Evolutionary conservation across 1,140 invertebrate genomes (phyloP).

Genomic region (Atta texana): DNA sequence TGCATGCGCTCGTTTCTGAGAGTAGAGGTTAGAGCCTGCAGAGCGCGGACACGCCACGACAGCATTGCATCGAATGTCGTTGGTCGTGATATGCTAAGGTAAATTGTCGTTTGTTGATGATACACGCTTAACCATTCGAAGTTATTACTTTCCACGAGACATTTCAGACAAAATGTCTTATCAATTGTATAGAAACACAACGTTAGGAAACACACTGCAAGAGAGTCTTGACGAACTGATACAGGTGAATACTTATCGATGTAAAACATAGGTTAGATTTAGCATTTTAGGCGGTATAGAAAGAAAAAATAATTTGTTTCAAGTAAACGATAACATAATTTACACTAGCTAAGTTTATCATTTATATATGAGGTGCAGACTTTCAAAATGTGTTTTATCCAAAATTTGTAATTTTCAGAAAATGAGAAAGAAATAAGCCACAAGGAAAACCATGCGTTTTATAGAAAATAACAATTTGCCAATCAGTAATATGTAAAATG

Average conservation of each 20-base stretch:
- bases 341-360: neutral
- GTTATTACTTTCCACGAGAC: neutral
- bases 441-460: too few relatives aligned
- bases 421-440: too few relatives aligned
- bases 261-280: constrained; percentile 53
- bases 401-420: too few relatives aligned
- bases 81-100: neutral
- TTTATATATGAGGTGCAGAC: neutral
- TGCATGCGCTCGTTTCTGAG: neutral
- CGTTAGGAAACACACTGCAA: constrained; percentile 97
- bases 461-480: too few relatives aligned
- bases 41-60: neutral
- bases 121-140: neutral
- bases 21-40: too few relatives aligned
- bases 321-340: neutral
- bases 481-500: too few relatives aligned
- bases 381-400: too few relatives aligned
- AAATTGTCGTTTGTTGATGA: constrained; percentile 28
- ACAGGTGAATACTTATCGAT: constrained; percentile 87
- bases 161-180: constrained; percentile 91
- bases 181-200: constrained; percentile 99
- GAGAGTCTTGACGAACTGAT: constrained; percentile 98
- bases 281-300: neutral
- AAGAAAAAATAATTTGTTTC: constrained; percentile 20
- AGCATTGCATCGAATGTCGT: neutral